phyloP scores from a whole-genome alignment of 1,140 invertebrate genomes.

The Apolygus lucorum region DNA sequence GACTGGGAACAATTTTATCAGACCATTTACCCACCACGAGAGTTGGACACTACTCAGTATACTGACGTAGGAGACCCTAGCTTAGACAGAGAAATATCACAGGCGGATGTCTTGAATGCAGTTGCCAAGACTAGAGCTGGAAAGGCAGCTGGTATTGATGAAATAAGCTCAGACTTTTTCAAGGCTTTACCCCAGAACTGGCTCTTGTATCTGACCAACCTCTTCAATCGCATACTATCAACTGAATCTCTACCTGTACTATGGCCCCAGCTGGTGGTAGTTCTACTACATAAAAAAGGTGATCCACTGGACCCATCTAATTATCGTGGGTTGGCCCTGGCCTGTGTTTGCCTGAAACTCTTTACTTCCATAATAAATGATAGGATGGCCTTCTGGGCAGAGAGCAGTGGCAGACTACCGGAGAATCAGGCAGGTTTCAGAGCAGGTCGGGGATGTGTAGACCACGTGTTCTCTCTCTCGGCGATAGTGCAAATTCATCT shows the following conservation, averaged over 20 bases:
- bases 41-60: not conserved
- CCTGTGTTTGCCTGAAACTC: not conserved
- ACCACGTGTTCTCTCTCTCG: not conserved
- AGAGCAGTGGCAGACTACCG: not conserved
- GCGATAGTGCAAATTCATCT: not conserved
- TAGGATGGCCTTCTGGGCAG: not conserved
- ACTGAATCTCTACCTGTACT: too few species aligned
- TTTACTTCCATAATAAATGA: not conserved
- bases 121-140: not conserved
- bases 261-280: too few species aligned
- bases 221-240: too few species aligned
- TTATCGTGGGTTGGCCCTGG: not conserved
- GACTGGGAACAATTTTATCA: not conserved
- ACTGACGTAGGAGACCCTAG: not conserved
- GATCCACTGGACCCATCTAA: not conserved
- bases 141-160: too few species aligned
- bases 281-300: not conserved
- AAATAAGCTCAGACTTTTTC: too few species aligned
- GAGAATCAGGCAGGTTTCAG: slow-evolving; percentile 24
- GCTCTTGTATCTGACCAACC: too few species aligned
- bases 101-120: not conserved
- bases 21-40: not conserved
- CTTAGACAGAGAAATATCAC: not conserved
- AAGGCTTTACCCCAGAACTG: too few species aligned
- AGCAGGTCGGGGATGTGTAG: not conserved